Evolutionary conservation across 2,113 vertebrate species (phyloP), one percentile per base, ranked within the genome.

Genomic region (Tachysurus fulvidraco): DNA sequence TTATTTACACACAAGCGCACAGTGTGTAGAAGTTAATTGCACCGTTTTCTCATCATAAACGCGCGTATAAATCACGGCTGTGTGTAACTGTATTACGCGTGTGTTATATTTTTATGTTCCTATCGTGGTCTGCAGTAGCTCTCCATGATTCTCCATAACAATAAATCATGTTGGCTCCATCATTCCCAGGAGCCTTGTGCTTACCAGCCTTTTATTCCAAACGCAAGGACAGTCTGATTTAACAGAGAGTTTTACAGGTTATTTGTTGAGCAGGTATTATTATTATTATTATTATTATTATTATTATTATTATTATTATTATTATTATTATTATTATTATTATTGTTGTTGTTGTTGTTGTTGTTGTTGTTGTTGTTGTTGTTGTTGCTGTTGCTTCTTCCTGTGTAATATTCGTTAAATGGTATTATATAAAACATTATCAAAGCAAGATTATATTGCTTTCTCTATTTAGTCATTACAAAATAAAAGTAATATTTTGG

Each of bases 131-230:
- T 88, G 91, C 91, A 94, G 92, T 87, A 91, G 89, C 91, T 91
- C 92, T 91, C 90, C 92, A 90, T 91, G 91, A 85, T 90, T 91
- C 92, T 91, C 90, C 91, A 90, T 91, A 90, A 85, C 91, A 85
- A 94, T 95, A 95, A 95, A 95, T 96, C 94, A 95, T 91, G 86
- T 60, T 87, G 80, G 55, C 80, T 83, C 50, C 64, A 79, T 81
- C 60, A 85, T 92, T 96, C 95, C 93, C 94, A 93, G 93, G 95
- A 94, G 95, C 89, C 95, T 94, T 73, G 92, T 92, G 84, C 93
- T 95, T 94, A 95, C 62, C 89, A 89, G 83, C 88, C 88, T 88
- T 84, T 90, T 90, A 83, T 89, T 87, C 86, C 55, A 90, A 90
- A 86, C 88, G 88, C 82, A 87, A 69, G 46, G 77, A 57, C 82